Evolutionary conservation across 2,797 vertebrate genomes (phyloP), one percentile per base, ranked within the genome.

Genomic region (Acrocephalus scirpaceus): DNA sequence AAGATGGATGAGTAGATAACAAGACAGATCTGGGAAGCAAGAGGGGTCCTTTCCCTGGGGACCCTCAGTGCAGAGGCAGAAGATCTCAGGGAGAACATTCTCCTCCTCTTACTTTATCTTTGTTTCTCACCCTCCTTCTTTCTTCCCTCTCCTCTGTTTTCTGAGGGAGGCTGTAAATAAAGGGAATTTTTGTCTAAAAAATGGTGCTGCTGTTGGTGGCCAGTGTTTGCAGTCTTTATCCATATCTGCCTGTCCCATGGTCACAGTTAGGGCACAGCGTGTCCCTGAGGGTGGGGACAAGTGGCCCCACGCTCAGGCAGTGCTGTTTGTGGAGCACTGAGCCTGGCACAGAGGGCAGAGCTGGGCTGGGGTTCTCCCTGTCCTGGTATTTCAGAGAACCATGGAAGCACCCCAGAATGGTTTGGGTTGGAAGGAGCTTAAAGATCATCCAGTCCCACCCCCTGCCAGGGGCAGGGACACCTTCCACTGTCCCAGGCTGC

Each of bases 1-100:
- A 85, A 72, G 91, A 72, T 85, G 90, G 92, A 92, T 90, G 90
- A 90, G 88, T 44, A 76, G 86, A 83, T 92, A 91, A 89, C 78
- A 74, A 92, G 89, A 56, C 36, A 88, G 81, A 75, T 81, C 69
- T 70, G 86, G 94, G 61, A 79, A 84, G 64, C 47, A 75, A 94
- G 72, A 79, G 44, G 20, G 48, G 30, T 84, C 75, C 42, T 38
- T 51, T 65, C 70, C 64, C 77, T 11, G 5, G 34, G 51, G 89
- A 85, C 74, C 66, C 48, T 81, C 56, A 19, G 0, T 7, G 11
- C 5, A 27, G 74, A 64, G 25, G 45, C 30, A 61, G 82, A 88
- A 84, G 34, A 90, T 92, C 40, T 72, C 36, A 44, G 44, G 82
- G 77, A 90, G 45, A 56, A 66, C 42, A 18, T 88, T 62, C 62